phyloP scores from a whole-genome alignment of 2,113 vertebrate genomes.

The Benitochromis conjunctus region DNA sequence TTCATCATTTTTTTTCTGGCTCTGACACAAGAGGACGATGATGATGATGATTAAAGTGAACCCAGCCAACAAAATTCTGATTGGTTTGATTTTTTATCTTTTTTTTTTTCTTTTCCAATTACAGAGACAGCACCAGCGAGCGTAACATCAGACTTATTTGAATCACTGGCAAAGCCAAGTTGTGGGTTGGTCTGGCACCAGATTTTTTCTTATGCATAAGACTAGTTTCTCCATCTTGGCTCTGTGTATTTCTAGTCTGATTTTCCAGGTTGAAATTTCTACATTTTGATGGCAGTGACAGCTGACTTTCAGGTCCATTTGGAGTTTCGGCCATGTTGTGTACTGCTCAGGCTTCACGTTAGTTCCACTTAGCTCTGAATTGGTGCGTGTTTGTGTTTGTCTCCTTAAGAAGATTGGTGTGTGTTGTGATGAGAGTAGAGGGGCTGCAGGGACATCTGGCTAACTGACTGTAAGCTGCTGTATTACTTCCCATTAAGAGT shows the following conservation, averaged over 20 bases:
- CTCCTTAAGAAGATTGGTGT: slow-evolving; percentile 47
- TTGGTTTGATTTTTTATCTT: background rate
- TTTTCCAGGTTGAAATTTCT: background rate
- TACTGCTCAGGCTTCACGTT: background rate
- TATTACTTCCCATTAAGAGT: slow-evolving; percentile 59
- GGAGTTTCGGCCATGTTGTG: background rate
- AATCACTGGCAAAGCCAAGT: background rate
- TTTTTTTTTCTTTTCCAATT: background rate
- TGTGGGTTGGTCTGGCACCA: background rate
- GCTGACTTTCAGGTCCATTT: background rate
- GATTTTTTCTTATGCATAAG: background rate
- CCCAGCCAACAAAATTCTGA: background rate
- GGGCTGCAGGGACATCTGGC: slow-evolving; percentile 50
- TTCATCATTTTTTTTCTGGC: background rate
- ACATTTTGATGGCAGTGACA: background rate
- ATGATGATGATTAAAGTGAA: background rate
- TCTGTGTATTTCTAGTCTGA: background rate
- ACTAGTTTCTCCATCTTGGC: background rate
- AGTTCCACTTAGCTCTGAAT: slow-evolving; percentile 9
- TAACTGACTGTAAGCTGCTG: slow-evolving; percentile 54
- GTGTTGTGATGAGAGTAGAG: slow-evolving; percentile 22
- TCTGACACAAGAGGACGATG: background rate
- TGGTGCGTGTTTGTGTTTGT: slow-evolving; percentile 17
- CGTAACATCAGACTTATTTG: background rate
- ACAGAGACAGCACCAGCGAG: background rate